Conservation (phyloP, 2,888 invertebrate genomes). For the Petrolisthes cinctipes region DNA sequence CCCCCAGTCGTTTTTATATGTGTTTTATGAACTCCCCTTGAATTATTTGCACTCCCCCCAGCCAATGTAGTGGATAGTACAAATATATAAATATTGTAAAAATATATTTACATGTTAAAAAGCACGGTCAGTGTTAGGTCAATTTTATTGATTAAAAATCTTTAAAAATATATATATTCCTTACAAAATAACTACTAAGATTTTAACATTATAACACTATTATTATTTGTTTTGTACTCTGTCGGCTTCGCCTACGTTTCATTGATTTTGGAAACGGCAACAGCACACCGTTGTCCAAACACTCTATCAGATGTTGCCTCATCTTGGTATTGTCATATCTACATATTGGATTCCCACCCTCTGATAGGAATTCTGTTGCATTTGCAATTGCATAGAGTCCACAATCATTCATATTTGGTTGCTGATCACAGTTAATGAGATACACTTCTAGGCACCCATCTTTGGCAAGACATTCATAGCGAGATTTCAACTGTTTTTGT, state of each 20-base stretch:
- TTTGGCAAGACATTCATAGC: constrained; percentile 31
- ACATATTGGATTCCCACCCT: constrained; percentile 25
- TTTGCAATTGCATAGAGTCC: constrained; percentile 29
- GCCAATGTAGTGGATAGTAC: neutral
- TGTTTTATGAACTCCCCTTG: constrained; percentile 12
- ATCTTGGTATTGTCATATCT: constrained; percentile 4
- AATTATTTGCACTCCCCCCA: constrained; percentile 17
- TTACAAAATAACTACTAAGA: constrained; percentile 15
- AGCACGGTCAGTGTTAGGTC: constrained; percentile 10
- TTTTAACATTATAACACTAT: constrained; percentile 1
- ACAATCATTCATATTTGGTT: constrained; percentile 28
- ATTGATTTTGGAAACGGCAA: constrained; percentile 15
- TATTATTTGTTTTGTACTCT: constrained; percentile 1
- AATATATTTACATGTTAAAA: constrained; percentile 18
- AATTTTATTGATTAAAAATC: constrained; percentile 2
- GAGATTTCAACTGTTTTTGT: constrained; percentile 26
- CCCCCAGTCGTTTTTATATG: constrained; percentile 14
- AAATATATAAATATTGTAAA: constrained; percentile 5
- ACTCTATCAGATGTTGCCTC: neutral
- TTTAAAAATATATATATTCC: neutral
- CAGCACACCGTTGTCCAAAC: constrained; percentile 1
- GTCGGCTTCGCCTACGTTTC: constrained; percentile 15
- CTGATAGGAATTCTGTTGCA: neutral
- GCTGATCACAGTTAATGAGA: constrained; percentile 31
- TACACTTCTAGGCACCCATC: constrained; percentile 36